A percentile compares a stretch with the other conserved stretches of the same genome.
Evolutionary conservation across 2,113 vertebrate species (phyloP).

Genomic region (Myrmecophaga tridactyla): DNA sequence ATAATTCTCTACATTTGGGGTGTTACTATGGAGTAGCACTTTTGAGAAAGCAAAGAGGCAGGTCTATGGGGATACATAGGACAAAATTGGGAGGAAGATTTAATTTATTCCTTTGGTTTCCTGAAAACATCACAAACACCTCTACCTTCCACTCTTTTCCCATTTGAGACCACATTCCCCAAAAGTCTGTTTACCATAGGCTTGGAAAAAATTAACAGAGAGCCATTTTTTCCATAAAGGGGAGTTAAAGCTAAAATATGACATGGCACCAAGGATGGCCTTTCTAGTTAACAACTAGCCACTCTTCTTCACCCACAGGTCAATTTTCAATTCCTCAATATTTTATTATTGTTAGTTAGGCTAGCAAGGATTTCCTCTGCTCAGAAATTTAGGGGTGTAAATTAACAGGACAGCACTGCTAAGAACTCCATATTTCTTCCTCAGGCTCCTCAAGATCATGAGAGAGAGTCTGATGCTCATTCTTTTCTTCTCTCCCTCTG

Average conservation of each 20-base stretch:
- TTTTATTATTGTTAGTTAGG: neutral
- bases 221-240: neutral
- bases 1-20: neutral
- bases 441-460: neutral
- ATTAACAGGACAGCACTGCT: neutral
- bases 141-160: neutral
- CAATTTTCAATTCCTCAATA: neutral
- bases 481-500: neutral
- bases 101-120: neutral
- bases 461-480: neutral
- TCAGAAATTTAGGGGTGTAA: neutral
- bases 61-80: rapidly evolving
- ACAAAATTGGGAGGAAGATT: neutral
- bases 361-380: neutral
- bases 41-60: neutral
- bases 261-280: neutral
- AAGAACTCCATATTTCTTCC: neutral
- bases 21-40: neutral
- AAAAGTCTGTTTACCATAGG: neutral
- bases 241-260: neutral
- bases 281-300: neutral
- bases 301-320: neutral
- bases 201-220: neutral
- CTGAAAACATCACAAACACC: neutral
- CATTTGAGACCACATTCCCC: neutral